Evolutionary conservation across 2,797 vertebrate genomes (phyloP).

Genomic region (Neosilurus hyrtlii): DNA sequence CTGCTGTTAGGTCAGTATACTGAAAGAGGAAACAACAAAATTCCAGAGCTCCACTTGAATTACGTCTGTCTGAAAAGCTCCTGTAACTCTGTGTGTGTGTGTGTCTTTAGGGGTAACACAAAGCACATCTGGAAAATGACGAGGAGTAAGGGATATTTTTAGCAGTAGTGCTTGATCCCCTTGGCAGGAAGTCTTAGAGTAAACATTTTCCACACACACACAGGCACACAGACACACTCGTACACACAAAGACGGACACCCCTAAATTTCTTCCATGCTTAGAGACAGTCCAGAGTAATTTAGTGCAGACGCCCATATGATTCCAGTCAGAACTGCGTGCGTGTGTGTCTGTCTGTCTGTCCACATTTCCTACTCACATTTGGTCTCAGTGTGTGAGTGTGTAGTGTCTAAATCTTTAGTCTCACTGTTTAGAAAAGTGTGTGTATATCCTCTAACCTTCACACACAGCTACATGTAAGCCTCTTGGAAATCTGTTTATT

Average conservation of each 20-base stretch:
- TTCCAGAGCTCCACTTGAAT: background rate
- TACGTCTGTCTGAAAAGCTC: slow-evolving; percentile 19
- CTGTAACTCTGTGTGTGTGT: slow-evolving; percentile 33
- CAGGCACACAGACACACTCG: slow-evolving; percentile 4
- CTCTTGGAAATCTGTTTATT: background rate
- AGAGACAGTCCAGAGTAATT: slow-evolving; percentile 47
- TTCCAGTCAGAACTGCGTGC: slow-evolving; percentile 31
- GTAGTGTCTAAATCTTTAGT: background rate
- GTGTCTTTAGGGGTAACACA: slow-evolving; percentile 58
- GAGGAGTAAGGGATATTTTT: slow-evolving; percentile 71
- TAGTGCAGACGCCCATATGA: slow-evolving; percentile 47
- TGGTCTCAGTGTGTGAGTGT: background rate
- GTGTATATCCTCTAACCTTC: slow-evolving; percentile 14
- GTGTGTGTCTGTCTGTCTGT: background rate
- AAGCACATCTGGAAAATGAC: slow-evolving; percentile 69
- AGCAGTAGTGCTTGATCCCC: slow-evolving; percentile 65
- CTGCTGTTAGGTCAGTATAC: background rate
- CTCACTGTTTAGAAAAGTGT: background rate
- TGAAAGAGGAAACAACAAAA: background rate
- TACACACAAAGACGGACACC: slow-evolving; percentile 13
- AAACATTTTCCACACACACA: slow-evolving; percentile 61
- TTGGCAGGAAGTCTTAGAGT: slow-evolving; percentile 71
- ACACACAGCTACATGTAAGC: background rate
- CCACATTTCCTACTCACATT: slow-evolving; percentile 7
- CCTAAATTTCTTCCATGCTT: slow-evolving; percentile 40